These are phyloP conservation scores for Tinea pellionella DNA, from an alignment of 2,888 invertebrate genomes.

Conservation along the genomic window DNA sequence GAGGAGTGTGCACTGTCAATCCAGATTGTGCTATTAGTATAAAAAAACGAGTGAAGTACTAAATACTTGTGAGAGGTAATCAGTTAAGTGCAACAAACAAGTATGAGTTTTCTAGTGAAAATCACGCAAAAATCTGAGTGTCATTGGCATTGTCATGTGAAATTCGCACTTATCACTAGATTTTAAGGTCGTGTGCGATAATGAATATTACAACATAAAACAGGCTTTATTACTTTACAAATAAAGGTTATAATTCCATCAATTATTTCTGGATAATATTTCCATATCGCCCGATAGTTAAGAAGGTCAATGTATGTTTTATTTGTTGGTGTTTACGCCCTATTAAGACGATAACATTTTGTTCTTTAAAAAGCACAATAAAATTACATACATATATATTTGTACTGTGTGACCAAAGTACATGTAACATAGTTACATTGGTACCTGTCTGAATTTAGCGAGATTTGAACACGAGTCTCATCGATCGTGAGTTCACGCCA, in stretches of 20 bases:
- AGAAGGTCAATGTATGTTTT: not conserved
- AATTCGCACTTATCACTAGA: not conserved
- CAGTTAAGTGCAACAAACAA: no score
- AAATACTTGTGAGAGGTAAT: no score
- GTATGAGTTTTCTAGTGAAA: no score
- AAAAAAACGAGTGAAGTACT: no score
- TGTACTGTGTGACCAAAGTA: no score
- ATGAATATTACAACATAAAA: not conserved
- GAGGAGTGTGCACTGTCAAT: no score
- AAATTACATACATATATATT: no score
- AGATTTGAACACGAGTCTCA: no score
- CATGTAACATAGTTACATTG: no score
- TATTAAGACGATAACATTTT: not conserved
- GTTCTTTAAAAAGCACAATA: not conserved
- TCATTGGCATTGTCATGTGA: not conserved
- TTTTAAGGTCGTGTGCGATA: not conserved
- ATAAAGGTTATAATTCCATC: not conserved
- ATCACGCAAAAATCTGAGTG: not conserved
- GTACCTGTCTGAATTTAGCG: no score
- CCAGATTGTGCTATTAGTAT: no score
- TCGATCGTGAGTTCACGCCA: no score
- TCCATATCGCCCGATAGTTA: not conserved
- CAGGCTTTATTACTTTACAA: not conserved
- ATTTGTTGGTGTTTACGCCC: not conserved
- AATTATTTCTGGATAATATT: not conserved